Percentiles rank a stretch among this genome's conserved stretches.
Conservation (phyloP, 2,797 vertebrate genomes). For the Sebastes oblongus region DNA sequence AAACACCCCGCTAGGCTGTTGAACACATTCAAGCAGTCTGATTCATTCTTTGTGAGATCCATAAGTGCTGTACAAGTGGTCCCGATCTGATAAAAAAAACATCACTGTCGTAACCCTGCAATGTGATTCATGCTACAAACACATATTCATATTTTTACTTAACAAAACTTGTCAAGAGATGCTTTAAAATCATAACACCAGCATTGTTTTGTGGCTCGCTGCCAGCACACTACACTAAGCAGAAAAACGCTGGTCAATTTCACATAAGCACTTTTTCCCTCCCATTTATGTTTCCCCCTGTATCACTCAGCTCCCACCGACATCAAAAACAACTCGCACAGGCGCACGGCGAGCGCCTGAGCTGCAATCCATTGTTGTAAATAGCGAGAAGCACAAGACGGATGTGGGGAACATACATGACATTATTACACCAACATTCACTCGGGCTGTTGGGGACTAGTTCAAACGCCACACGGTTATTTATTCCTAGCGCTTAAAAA, state of each 20-base stretch:
- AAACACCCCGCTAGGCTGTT: background rate
- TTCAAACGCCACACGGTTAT: conserved; percentile 23
- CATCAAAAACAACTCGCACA: conserved; percentile 14
- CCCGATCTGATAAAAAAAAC: background rate
- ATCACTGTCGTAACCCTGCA: background rate
- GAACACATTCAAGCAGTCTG: background rate
- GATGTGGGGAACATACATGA: conserved; percentile 28
- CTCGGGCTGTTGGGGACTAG: conserved; percentile 13
- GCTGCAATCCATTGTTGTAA: conserved; percentile 27
- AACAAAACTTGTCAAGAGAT: background rate
- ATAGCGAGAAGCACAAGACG: conserved; percentile 23
- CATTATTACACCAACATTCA: conserved; percentile 39
- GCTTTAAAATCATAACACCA: background rate
- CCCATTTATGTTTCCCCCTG: background rate
- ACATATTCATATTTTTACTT: background rate
- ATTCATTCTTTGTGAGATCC: background rate
- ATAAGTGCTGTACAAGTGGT: background rate
- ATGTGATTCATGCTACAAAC: background rate
- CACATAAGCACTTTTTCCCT: conserved; percentile 18
- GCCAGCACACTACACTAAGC: background rate
- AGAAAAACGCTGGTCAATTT: conserved; percentile 24
- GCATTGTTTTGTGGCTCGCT: background rate
- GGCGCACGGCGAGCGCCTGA: background rate
- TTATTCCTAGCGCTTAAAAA: conserved; percentile 23
- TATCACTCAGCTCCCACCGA: conserved; percentile 3